phyloP scores from a whole-genome alignment of 2,888 invertebrate species.

The Aproaerema taeniolella region DNA sequence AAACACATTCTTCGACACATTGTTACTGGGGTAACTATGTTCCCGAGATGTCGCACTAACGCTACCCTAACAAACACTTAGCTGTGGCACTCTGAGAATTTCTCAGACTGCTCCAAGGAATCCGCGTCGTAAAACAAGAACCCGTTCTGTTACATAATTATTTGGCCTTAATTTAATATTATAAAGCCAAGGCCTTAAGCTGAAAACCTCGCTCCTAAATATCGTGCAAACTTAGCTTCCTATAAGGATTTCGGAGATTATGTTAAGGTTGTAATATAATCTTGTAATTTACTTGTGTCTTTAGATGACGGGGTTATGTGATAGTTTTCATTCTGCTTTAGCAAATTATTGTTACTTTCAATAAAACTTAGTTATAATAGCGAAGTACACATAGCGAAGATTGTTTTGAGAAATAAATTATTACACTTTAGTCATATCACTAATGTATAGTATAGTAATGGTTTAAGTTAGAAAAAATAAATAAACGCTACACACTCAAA shows the following conservation, averaged over 20 bases:
- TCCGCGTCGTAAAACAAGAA: constrained; percentile 45
- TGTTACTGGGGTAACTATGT: no score
- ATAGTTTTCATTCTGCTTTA: constrained; percentile 13
- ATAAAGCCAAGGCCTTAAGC: constrained; percentile 44
- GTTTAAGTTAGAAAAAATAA: no score
- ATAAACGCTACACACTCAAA: no score
- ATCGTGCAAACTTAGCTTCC: constrained; percentile 51
- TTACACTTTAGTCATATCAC: no score
- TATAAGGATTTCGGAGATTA: constrained; percentile 59
- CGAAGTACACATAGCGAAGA: no score
- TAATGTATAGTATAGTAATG: no score
- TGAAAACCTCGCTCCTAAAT: constrained; percentile 51
- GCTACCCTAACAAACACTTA: constrained; percentile 55
- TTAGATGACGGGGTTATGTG: constrained; percentile 7
- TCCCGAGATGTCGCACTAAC: constrained; percentile 59
- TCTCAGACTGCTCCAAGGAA: constrained; percentile 53
- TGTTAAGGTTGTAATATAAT: constrained; percentile 41
- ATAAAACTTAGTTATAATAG: no score
- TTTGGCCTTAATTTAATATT: constrained; percentile 51
- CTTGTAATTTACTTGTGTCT: constrained; percentile 24
- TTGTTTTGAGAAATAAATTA: no score
- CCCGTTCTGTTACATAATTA: constrained; percentile 50
- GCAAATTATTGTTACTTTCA: no score
- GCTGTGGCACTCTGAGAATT: constrained; percentile 55
- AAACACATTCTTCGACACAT: constrained; percentile 76